Evolutionary conservation across 2,888 invertebrate species (phyloP).

Genomic region (Flabesymbios commensalis): DNA sequence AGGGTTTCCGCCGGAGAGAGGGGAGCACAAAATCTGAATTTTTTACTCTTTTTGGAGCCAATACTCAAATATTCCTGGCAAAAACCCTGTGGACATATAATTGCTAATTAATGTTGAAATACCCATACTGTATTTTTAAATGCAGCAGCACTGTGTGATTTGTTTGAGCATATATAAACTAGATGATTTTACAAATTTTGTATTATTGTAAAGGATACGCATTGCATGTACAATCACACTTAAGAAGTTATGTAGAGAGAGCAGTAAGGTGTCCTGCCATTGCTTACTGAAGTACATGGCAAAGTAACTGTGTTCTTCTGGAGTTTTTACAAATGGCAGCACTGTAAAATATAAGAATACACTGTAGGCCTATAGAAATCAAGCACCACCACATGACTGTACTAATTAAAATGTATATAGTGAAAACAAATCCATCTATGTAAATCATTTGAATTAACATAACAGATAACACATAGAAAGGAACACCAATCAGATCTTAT

Average conservation of each 20-base stretch:
- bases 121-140: no score
- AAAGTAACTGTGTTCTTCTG: constrained; percentile 87
- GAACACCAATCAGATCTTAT: no score
- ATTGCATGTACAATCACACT: constrained; percentile 78
- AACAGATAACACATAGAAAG: no score
- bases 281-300: constrained; percentile 84
- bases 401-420: neutral
- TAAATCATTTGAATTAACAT: neutral
- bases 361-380: neutral
- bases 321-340: constrained; percentile 86
- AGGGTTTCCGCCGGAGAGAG: no score
- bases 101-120: no score
- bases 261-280: constrained; percentile 92
- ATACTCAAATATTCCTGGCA: no score
- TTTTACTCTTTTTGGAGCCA: no score
- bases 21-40: no score
- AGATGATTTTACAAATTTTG: neutral
- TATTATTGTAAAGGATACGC: constrained; percentile 52
- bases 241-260: constrained; percentile 89
- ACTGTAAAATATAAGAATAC: constrained; percentile 66
- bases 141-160: no score
- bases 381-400: no score
- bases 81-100: no score
- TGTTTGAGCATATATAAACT: no score
- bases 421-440: neutral